These are phyloP conservation scores for Spinus pinus DNA, from an alignment of 2,797 vertebrate genomes.

Conservation along the genomic window DNA sequence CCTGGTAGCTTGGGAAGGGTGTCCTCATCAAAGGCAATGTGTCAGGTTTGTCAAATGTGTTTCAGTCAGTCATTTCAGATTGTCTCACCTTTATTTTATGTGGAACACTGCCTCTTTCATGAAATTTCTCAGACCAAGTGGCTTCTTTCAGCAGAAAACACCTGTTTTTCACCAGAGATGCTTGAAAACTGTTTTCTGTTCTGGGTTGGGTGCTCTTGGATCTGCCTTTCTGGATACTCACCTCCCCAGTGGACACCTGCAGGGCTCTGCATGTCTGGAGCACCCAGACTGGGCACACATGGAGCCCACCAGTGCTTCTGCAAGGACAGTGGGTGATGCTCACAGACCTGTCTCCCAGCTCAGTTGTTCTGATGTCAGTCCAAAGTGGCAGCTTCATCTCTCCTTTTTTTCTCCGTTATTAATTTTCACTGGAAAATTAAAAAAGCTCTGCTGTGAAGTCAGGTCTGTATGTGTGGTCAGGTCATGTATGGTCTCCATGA, in stretches of 20 bases:
- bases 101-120: background rate
- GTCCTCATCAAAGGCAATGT: background rate
- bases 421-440: background rate
- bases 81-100: background rate
- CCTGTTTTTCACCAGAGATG: background rate
- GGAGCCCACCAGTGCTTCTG: background rate
- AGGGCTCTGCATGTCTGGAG: background rate
- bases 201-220: background rate
- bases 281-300: fast-evolving
- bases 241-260: background rate
- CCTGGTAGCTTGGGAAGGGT: background rate
- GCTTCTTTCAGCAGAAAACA: background rate
- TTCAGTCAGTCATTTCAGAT: background rate
- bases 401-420: background rate
- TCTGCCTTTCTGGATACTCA: background rate
- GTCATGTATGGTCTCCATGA: background rate
- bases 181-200: background rate
- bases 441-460: background rate
- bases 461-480: background rate
- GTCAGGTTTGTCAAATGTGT: background rate
- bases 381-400: background rate
- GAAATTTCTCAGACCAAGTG: background rate
- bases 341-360: background rate
- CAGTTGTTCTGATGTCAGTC: background rate
- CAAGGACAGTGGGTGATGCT: background rate